A percentile compares a stretch with the other conserved stretches of the same genome.
Conservation (phyloP, 2,113 vertebrate genomes). For the Mixornis gularis region DNA sequence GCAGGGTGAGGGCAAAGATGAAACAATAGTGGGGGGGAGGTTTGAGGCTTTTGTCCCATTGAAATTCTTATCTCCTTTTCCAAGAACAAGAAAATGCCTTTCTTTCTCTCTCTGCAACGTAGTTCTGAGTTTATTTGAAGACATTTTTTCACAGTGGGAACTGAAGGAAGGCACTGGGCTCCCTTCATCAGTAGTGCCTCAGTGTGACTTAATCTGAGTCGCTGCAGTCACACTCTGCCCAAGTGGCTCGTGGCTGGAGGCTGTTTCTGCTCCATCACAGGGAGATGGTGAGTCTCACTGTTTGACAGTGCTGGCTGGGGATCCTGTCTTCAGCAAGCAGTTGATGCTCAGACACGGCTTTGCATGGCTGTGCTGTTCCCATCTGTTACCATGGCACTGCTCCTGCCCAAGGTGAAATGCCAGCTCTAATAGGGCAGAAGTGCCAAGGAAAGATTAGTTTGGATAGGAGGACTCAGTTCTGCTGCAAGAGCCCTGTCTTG, state of each 20-base stretch:
- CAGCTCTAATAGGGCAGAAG: not conserved
- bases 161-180: not conserved
- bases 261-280: not conserved
- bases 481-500: not conserved
- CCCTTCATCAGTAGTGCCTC: not conserved
- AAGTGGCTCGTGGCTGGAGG: not conserved
- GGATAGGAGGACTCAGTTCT: not conserved
- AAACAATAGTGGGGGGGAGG: rapidly evolving
- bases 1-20: not conserved
- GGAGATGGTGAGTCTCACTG: not conserved
- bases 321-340: not conserved
- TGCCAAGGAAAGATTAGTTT: not conserved
- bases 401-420: not conserved
- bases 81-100: not conserved
- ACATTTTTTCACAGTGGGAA: not conserved
- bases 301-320: not conserved
- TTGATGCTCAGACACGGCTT: not conserved
- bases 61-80: not conserved
- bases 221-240: not conserved
- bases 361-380: not conserved
- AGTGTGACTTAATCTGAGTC: not conserved
- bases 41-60: rapidly evolving
- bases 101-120: not conserved
- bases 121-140: not conserved
- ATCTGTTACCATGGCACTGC: not conserved